Percentiles rank a stretch among this genome's conserved stretches.
Evolutionary conservation across 2,113 vertebrate genomes (phyloP).

Genomic region (Diadophis punctatus): DNA sequence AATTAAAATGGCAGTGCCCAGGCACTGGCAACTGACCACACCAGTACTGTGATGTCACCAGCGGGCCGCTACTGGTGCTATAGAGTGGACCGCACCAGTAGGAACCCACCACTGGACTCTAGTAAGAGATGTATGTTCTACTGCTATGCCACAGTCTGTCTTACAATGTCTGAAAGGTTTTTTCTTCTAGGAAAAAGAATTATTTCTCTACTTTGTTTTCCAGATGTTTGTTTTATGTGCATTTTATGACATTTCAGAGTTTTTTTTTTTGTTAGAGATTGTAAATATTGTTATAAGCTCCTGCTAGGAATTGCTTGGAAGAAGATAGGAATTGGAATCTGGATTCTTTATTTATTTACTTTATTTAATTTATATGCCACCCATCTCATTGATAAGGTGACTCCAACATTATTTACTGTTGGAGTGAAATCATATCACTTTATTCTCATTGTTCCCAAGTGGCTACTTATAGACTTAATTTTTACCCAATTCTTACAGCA

Average conservation of each 20-base stretch:
- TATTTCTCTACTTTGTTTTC: background rate
- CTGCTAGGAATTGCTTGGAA: background rate
- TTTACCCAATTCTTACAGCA: background rate
- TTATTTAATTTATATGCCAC: background rate
- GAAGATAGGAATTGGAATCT: background rate
- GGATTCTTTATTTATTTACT: background rate
- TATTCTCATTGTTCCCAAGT: background rate
- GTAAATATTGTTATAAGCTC: background rate
- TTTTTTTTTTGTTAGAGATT: background rate
- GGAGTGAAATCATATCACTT: background rate
- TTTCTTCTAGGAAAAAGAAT: background rate
- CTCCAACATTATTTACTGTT: background rate
- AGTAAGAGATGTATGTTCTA: background rate
- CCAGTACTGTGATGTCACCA: no score
- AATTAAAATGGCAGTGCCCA: no score
- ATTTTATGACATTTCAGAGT: background rate
- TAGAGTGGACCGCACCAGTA: no score
- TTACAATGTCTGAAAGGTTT: background rate
- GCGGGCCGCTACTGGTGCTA: no score
- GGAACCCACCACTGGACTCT: no score
- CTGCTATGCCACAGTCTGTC: background rate
- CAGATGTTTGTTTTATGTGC: background rate
- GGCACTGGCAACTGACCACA: no score
- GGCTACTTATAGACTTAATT: background rate
- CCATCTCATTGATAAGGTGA: background rate